These are phyloP conservation scores for Coecobrya sp. DNA, from an alignment of 2,888 invertebrate genomes.

Conservation along the genomic window DNA sequence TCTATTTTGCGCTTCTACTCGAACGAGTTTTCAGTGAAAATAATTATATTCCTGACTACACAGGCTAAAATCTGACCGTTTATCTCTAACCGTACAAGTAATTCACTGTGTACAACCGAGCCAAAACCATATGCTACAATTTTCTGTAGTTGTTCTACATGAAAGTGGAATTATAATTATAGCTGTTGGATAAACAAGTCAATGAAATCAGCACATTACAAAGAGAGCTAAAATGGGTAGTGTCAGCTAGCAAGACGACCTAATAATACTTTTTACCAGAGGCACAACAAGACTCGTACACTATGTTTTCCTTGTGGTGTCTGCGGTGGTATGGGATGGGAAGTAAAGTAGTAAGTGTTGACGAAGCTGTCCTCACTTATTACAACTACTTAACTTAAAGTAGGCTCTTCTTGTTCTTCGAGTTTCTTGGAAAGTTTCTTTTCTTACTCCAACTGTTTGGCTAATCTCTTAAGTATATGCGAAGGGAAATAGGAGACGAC, in stretches of 20 bases:
- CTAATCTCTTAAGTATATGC: constrained; percentile 59
- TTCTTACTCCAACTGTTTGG: not conserved
- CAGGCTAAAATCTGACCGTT: not conserved
- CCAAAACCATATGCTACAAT: constrained; percentile 6
- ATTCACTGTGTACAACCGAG: not conserved
- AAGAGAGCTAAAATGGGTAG: not conserved
- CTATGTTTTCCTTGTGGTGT: not conserved
- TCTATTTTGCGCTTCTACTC: not conserved
- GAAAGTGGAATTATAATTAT: constrained; percentile 11
- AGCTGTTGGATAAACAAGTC: constrained; percentile 10
- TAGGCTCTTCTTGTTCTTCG: constrained; percentile 22
- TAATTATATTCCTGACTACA: constrained; percentile 1
- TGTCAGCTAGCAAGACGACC: not conserved
- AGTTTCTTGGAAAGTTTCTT: constrained; percentile 59
- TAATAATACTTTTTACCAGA: constrained; percentile 15
- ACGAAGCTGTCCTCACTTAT: constrained; percentile 66
- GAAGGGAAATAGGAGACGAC: not conserved
- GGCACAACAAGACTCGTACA: not conserved
- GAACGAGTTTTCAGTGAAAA: not conserved
- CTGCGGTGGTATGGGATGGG: not conserved
- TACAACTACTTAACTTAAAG: constrained; percentile 20
- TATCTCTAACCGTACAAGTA: not conserved
- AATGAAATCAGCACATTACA: not conserved
- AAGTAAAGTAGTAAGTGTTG: constrained; percentile 46
- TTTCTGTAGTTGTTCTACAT: not conserved